A percentile compares a stretch with the other conserved stretches of the same genome.
Evolutionary conservation across 2,888 invertebrate species (phyloP).

Genomic region (Cataglyphis cursor): DNA sequence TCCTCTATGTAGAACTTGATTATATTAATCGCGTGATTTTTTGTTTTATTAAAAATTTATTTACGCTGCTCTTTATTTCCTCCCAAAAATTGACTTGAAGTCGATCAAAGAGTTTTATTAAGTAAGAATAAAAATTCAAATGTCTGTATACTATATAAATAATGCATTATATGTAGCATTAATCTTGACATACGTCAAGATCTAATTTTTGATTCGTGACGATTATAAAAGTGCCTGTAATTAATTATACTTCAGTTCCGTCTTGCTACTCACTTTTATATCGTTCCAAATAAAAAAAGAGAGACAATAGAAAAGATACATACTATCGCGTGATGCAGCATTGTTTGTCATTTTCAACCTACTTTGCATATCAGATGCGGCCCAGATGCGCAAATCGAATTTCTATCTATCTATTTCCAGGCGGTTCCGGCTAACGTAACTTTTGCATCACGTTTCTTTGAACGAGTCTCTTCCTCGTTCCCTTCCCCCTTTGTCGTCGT

Average conservation of each 20-base stretch:
- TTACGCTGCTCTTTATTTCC: background rate
- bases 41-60: background rate
- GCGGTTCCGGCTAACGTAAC: slow-evolving; percentile 19
- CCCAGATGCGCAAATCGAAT: slow-evolving; percentile 45
- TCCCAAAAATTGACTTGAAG: background rate
- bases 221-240: background rate
- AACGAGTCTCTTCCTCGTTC: slow-evolving; percentile 29
- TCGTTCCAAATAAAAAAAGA: background rate
- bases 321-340: slow-evolving; percentile 38
- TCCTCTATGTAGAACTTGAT: background rate
- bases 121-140: background rate
- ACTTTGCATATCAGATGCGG: slow-evolving; percentile 42
- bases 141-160: background rate
- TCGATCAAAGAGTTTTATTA: background rate
- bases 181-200: slow-evolving; percentile 8
- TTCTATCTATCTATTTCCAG: slow-evolving; percentile 23
- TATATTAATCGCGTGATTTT: slow-evolving; percentile 1
- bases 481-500: slow-evolving; percentile 3
- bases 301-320: background rate
- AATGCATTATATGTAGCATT: background rate
- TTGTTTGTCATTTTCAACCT: slow-evolving; percentile 44
- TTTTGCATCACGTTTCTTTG: slow-evolving; percentile 43
- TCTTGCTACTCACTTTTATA: background rate
- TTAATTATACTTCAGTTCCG: background rate
- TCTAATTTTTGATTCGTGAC: background rate